Evolutionary conservation across 2,797 vertebrate genomes (phyloP).

Genomic region (Tinamus major): DNA sequence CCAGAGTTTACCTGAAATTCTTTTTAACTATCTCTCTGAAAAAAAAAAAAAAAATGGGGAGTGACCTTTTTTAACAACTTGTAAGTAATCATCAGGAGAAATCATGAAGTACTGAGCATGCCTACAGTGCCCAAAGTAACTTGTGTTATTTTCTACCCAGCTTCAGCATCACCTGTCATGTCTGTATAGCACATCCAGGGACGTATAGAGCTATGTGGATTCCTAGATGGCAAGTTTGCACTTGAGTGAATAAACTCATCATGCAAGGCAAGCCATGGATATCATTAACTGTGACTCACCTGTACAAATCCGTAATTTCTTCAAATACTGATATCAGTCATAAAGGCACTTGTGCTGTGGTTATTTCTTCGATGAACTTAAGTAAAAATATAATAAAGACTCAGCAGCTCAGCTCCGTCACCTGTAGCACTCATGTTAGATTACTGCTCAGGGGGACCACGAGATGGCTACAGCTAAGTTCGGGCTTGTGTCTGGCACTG

Average conservation of each 20-base stretch:
- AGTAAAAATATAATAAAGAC: neutral
- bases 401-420: neutral
- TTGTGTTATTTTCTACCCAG: neutral
- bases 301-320: neutral
- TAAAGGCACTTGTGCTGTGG: neutral
- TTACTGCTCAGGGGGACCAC: fast-evolving
- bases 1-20: neutral
- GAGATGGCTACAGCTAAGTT: neutral
- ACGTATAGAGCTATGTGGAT: neutral
- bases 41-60: neutral
- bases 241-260: neutral
- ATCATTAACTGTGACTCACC: neutral
- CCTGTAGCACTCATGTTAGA: neutral
- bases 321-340: neutral
- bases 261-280: neutral
- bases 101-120: neutral
- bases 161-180: neutral
- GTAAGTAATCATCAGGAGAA: neutral
- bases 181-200: neutral
- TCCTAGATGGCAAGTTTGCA: neutral
- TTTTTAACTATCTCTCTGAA: neutral
- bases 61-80: neutral
- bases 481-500: neutral
- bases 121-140: neutral
- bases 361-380: neutral